A percentile compares a stretch with the other conserved stretches of the same genome.
phyloP scores from a whole-genome alignment of 2,797 vertebrate species.

The Thamnophis elegans region DNA sequence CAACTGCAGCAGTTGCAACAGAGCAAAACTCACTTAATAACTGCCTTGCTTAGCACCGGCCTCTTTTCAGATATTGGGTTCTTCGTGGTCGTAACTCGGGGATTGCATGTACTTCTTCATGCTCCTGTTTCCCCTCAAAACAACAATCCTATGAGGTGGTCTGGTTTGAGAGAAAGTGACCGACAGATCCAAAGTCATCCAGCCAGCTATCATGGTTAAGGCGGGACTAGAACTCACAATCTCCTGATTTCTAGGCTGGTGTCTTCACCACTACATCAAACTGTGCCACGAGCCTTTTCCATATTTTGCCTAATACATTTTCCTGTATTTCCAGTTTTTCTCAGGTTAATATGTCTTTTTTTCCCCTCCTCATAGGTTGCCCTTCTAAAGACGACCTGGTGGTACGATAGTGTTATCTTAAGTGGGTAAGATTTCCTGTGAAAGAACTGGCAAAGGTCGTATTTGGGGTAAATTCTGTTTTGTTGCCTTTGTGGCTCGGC shows the following conservation, averaged over 20 bases:
- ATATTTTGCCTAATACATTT: not conserved
- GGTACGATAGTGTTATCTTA: not conserved
- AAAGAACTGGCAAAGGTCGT: not conserved
- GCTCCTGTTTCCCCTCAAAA: not conserved
- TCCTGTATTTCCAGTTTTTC: not conserved
- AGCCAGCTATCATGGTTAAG: not conserved
- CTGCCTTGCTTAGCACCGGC: not conserved
- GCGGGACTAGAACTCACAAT: not conserved
- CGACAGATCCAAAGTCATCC: not conserved
- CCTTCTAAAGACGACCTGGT: not conserved
- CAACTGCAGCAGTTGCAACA: not conserved
- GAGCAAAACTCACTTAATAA: not conserved
- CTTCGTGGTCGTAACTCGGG: not conserved
- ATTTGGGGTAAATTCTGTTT: not conserved
- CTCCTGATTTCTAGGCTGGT: not conserved
- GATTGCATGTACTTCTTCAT: not conserved
- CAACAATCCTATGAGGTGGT: not conserved
- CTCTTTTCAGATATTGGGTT: not conserved
- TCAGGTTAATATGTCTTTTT: not conserved
- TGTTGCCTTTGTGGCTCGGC: not conserved
- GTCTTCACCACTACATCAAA: not conserved
- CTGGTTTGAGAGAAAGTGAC: not conserved
- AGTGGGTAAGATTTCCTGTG: not conserved
- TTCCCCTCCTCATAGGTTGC: not conserved
- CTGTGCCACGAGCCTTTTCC: not conserved